Base-by-base conservation (phyloP, 2,888 invertebrate species). In the Dendrolimus houi region DNA sequence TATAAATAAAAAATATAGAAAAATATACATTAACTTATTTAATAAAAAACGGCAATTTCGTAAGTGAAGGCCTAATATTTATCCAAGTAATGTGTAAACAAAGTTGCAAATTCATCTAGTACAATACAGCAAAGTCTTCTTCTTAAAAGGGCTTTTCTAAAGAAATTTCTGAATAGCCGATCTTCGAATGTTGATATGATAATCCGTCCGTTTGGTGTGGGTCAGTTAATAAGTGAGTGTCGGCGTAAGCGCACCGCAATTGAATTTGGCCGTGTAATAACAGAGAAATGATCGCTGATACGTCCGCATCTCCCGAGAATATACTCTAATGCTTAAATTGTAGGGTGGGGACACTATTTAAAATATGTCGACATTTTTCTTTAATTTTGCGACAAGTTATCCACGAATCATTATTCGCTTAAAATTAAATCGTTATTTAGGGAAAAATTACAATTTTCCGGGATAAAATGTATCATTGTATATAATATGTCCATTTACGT, bases 321-420 rank as follows among this genome's bases (percentile, higher is more conserved):
- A 81, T 77, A 75, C 79, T 81, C 77, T 79, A 77, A 75, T 78
- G 77, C 79, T 81, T 80, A 77, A 76, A 74, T 69, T 71, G 58
- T 77, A 75, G 74, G 60, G 64, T 64, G 77, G 59, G 9, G 52
- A 17, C 52, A 55, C 47, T 14, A 41, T 41, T 42, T 54, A 53
- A 40, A 55, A 53, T n/a, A 29, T 41, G 41, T 54, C 53, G 41
- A 56, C 53, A 53, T 41, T 41, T 9, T 14, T 53, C 55, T 65
- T 29, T 6, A 29, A 29, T 29, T 29, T 29, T 17, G 17, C 3
- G 29, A 29, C 29, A 29, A 29, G 29, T 29, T 29, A 29, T 29
- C 6, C 6, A 29, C 6, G 29, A 3, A 6, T 29, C 29, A 29
- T 29, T 29, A 29, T 29, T 29, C 3, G 29, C 29, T 29, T 29